Base-by-base conservation (phyloP, 2,113 vertebrate genomes). In the Sminthopsis crassicaudata region DNA sequence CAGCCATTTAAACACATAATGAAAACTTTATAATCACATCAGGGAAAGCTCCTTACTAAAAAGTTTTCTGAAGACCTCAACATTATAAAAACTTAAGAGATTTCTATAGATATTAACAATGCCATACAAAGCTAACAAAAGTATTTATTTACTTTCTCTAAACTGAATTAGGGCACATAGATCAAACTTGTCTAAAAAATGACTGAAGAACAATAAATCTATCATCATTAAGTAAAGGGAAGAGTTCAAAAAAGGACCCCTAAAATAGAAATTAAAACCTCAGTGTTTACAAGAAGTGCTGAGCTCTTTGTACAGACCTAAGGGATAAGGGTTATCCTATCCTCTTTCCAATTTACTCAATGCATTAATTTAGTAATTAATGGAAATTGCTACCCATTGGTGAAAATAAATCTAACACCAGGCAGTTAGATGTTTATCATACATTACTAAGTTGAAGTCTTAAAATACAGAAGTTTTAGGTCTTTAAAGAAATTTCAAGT, bases 1-100 rank as follows among this genome's bases (percentile, higher is more conserved):
- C 90, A 89, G 50, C 67, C 88, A 93, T 91, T 25, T 46, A 93
- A n/a, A 93, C 10, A 95, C 54, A 91, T 60, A 95, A 91, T 23
- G n/a, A 53, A 96, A 96, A 94, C 26, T 52, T 42, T 95, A 92
- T 92, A 95, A 96, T 7, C 67, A 96, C 22, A 7, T 25, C 25
- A 96, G 89, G 51, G 27, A 92, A 91, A 93, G 19, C 55, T 54
- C 9, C 9, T 36, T 94, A 92, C 46, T 93, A 93, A 89, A 94
- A 96, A 93, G n/a, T 26, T 46, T 57, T 92, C 46, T 91, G 25
- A 94, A 93, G 46, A 67, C 46, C 94, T 95, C 67, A 93, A 92
- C n/a, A 84, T 84, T 84, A 84, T 84, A 42, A 7, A 84, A 84
- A 84, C 67, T 54, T 93, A 92, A 55, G 91, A 55, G 50, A 95